A percentile compares a stretch with the other conserved stretches of the same genome.
Evolutionary conservation across 2,113 vertebrate species (phyloP).

Genomic region (Hemiscyllium ocellatum): DNA sequence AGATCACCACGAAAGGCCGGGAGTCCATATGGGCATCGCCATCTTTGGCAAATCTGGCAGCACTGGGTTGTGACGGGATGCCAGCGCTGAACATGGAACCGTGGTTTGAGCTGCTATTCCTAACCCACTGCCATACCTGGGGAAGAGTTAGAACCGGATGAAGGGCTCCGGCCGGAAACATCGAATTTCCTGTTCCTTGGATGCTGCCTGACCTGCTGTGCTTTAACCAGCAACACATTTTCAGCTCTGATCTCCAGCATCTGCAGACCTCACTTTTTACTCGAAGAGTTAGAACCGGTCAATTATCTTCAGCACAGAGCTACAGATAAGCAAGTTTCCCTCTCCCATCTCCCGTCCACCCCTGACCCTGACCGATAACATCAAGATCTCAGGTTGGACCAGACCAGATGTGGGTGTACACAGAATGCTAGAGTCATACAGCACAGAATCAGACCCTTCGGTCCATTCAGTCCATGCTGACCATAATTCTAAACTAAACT

Average conservation of each 20-base stretch:
- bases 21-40: constrained; percentile 40
- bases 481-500: no score
- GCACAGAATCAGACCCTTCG: no score
- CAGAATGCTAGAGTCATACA: no score
- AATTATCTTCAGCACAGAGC: neutral
- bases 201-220: no score
- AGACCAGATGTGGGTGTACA: neutral
- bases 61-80: constrained; percentile 41
- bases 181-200: no score
- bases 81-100: constrained; percentile 60
- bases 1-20: constrained; percentile 62
- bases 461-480: no score
- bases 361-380: neutral
- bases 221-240: no score
- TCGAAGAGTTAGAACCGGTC: neutral
- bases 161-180: no score
- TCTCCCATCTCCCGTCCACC: no score
- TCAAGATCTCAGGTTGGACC: neutral
- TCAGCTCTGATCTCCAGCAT: no score
- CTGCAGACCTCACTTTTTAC: no score
- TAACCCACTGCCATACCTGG: constrained; percentile 68
- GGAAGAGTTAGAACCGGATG: neutral
- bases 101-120: constrained; percentile 53
- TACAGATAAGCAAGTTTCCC: neutral
- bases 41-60: constrained; percentile 41